Evolutionary conservation across 2,888 invertebrate genomes (phyloP), one percentile per base, ranked within the genome.

Genomic region (Polia nebulosa): DNA sequence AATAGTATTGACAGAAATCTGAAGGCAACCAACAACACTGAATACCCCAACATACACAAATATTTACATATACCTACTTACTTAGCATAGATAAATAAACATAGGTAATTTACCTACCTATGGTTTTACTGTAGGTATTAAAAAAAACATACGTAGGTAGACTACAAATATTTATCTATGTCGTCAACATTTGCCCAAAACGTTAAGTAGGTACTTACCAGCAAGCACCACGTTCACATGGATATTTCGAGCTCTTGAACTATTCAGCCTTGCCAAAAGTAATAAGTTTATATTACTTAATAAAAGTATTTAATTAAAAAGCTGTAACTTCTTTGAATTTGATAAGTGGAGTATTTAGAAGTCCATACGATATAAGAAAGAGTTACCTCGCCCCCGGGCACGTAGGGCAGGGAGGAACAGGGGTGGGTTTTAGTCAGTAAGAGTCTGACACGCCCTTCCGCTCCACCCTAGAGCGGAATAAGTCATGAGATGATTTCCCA

Each of bases 171-270:
- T 75, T 58, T 65, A 59, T 65, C 32, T 34, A 57, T 47, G 57
- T 49, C 25, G 13, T 32, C 17, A 72, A 76, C 52, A 55, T 6
- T 68, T 53, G 27, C 61, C 45, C 53, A 63, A 76, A 60, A 52
- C 41, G 7, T 44, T 56, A 69, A 22, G 15, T 56, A 69, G n/a
- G 15, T 61, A 76, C 77, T 77, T 77, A 77, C 77, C 77, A 61
- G 44, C 57, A 58, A 61, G 44, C 73, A 53, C 68, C 63, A 20
- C 52, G 25, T 36, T 47, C 51, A 57, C 49, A 58, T 51, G 20
- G n/a, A 45, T 51, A 59, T 41, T 76, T 60, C 44, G 68, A 76
- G 47, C 39, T 64, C 63, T 76, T 76, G 45, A 63, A 51, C 49
- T 70, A 60, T 49, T n/a, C n/a, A n/a, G n/a, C 39, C 39, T 53